Conservation (phyloP, 2,797 vertebrate species). For the Helostoma temminkii region DNA sequence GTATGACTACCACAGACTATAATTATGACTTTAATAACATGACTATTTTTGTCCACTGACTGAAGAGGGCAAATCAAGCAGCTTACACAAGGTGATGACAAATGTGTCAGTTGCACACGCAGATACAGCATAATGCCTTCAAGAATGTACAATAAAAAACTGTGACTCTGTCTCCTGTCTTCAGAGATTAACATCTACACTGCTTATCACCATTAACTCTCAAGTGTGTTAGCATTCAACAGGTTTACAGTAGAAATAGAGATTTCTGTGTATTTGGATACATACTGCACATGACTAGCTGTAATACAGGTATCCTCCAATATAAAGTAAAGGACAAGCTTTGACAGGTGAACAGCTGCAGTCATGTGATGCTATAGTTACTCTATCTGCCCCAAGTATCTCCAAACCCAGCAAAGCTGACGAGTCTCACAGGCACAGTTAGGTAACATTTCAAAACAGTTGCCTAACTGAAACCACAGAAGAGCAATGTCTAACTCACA, state of each 20-base stretch:
- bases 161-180: constrained; percentile 35
- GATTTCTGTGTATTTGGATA: neutral
- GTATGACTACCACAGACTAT: constrained; percentile 10
- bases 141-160: constrained; percentile 26
- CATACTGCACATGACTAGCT: neutral
- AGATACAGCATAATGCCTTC: constrained; percentile 28
- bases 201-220: neutral
- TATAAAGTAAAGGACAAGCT: constrained; percentile 5
- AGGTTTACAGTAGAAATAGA: constrained; percentile 15
- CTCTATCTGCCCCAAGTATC: constrained; percentile 1
- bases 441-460: constrained; percentile 21
- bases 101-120: constrained; percentile 35
- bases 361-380: constrained; percentile 11
- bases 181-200: constrained; percentile 16
- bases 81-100: constrained; percentile 29
- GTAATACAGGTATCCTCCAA: neutral
- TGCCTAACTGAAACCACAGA: constrained; percentile 7
- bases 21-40: constrained; percentile 29
- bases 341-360: constrained; percentile 17
- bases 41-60: constrained; percentile 27
- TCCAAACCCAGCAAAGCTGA: constrained; percentile 32
- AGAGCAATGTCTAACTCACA: constrained; percentile 30
- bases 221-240: neutral
- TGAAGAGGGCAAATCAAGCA: constrained; percentile 19
- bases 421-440: constrained; percentile 14